Percentiles rank a stretch among this genome's conserved stretches.
Conservation (phyloP, 2,888 invertebrate species). For the Ichneumon xanthorius region DNA sequence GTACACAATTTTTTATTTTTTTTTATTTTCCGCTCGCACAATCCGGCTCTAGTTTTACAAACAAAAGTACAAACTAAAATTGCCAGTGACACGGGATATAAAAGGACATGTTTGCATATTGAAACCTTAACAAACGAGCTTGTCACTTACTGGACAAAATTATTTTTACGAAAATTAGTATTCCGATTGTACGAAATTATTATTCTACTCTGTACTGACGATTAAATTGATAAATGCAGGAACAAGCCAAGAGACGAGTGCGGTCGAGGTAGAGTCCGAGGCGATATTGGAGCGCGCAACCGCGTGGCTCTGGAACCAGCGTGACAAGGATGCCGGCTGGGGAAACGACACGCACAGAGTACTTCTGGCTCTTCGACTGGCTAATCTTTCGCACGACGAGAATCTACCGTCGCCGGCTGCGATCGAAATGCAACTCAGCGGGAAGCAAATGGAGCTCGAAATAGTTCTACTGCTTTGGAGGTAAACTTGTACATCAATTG, state of each 20-base stretch:
- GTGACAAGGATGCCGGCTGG: conserved; percentile 93
- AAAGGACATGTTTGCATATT: no score
- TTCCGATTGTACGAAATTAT: no score
- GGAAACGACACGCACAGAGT: conserved; percentile 94
- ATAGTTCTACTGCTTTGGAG: conserved; percentile 93
- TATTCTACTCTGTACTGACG: neutral
- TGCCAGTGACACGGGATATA: no score
- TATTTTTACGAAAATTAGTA: no score
- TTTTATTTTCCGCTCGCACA: no score
- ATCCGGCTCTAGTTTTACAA: no score
- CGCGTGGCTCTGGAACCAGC: conserved; percentile 90
- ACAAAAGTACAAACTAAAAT: no score
- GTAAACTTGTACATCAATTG: conserved; percentile 83
- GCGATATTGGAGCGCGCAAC: conserved; percentile 89
- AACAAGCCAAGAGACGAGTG: conserved; percentile 48
- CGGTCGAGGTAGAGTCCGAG: conserved; percentile 80
- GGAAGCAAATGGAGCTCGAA: conserved; percentile 95
- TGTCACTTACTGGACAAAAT: no score
- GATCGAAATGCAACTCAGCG: conserved; percentile 91
- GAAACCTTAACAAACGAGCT: no score
- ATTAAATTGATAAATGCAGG: conserved; percentile 50
- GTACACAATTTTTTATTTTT: no score
- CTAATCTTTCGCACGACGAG: conserved; percentile 87
- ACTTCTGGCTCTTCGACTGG: conserved; percentile 91
- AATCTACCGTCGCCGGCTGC: conserved; percentile 87